Evolutionary conservation across 2,888 invertebrate species (phyloP).

Genomic region (Euzetes globulus): DNA sequence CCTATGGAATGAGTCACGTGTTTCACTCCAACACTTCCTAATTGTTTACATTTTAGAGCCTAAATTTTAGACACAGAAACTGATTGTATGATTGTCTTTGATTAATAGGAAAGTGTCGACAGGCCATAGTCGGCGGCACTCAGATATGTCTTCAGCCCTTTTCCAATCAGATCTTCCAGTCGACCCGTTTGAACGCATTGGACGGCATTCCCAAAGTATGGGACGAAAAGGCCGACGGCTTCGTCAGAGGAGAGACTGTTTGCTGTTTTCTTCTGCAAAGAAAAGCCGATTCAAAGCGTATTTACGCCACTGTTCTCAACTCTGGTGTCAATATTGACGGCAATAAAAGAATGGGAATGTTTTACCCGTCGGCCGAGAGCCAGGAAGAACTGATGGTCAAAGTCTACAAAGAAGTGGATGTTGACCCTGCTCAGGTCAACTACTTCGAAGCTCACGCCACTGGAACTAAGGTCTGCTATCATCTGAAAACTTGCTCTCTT

Average conservation of each 20-base stretch:
- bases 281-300: conserved; percentile 62
- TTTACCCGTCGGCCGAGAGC: conserved; percentile 56
- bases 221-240: conserved; percentile 80
- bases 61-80: too few relatives aligned
- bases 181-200: conserved; percentile 81
- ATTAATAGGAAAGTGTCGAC: conserved; percentile 61
- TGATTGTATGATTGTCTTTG: not conserved
- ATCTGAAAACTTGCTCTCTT: conserved; percentile 77
- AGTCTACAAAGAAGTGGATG: conserved; percentile 70
- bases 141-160: conserved; percentile 51
- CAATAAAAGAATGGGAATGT: conserved; percentile 63
- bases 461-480: conserved; percentile 56
- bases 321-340: conserved; percentile 90
- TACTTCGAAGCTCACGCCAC: conserved; percentile 98
- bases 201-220: conserved; percentile 90
- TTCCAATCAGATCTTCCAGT: conserved; percentile 68
- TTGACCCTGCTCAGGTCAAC: conserved; percentile 70
- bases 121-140: conserved; percentile 63
- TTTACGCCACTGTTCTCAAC: conserved; percentile 78
- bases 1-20: too few relatives aligned
- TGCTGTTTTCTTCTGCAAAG: conserved; percentile 65
- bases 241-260: conserved; percentile 75
- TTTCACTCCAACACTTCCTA: too few relatives aligned
- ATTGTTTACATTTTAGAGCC: not conserved
- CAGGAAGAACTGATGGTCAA: conserved; percentile 60